Conservation (phyloP, 1,140 invertebrate genomes). For the Cotesia chilonis region DNA sequence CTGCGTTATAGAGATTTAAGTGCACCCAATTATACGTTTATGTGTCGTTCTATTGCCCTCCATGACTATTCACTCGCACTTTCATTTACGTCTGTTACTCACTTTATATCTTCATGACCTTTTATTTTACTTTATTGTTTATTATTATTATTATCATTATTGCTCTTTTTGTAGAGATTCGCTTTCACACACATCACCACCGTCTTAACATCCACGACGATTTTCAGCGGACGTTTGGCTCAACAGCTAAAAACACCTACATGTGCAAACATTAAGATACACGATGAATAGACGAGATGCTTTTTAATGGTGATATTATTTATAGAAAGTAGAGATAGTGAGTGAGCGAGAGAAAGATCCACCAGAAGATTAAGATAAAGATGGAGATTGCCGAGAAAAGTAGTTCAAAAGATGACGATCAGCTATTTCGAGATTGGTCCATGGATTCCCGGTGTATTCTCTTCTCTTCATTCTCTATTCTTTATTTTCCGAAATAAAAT, state of each 20-base stretch:
- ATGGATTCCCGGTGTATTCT: background rate
- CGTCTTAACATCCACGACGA: too few relatives aligned
- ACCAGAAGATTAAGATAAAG: slow-evolving; percentile 44
- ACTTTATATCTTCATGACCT: slow-evolving; percentile 28
- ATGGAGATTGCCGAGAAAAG: slow-evolving; percentile 52
- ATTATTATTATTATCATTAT: too few relatives aligned
- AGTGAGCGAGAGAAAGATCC: slow-evolving; percentile 14
- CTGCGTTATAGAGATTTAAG: slow-evolving; percentile 63
- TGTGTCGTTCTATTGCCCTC: slow-evolving; percentile 40
- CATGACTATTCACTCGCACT: slow-evolving; percentile 28
- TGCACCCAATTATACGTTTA: slow-evolving; percentile 64
- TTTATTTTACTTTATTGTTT: background rate
- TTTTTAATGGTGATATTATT: too few relatives aligned
- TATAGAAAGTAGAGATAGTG: background rate
- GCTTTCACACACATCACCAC: too few relatives aligned
- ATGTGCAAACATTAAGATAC: slow-evolving; percentile 21
- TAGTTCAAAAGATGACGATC: slow-evolving; percentile 49
- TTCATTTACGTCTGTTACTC: slow-evolving; percentile 35
- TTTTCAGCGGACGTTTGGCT: slow-evolving; percentile 15
- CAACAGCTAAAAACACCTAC: background rate
- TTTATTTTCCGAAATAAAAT: background rate
- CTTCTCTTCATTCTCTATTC: background rate
- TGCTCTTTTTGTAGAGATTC: too few relatives aligned
- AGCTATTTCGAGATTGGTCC: slow-evolving; percentile 50
- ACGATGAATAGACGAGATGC: background rate